phyloP scores from a whole-genome alignment of 2,113 vertebrate genomes.

The Syngnathoides biaculeatus region DNA sequence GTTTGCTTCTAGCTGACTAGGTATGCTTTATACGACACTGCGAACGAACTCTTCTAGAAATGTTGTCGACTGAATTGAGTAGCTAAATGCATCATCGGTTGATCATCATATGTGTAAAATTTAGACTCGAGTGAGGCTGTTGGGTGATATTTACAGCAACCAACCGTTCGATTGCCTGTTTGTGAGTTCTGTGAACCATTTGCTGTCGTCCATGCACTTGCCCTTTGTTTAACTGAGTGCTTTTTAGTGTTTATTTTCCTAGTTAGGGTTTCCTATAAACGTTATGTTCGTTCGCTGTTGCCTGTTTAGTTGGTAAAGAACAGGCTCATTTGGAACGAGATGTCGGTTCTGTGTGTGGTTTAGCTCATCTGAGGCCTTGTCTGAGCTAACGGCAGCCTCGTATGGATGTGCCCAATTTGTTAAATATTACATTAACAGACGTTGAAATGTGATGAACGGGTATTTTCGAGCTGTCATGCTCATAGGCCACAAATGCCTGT shows the following conservation, averaged over 20 bases:
- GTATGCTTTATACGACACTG: not conserved
- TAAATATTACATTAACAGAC: not conserved
- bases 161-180: not conserved
- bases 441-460: not conserved
- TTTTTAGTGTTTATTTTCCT: not conserved
- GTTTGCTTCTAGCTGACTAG: not conserved
- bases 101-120: not conserved
- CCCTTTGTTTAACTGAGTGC: constrained; percentile 45
- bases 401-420: not conserved
- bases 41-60: not conserved
- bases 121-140: rapidly evolving
- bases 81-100: not conserved
- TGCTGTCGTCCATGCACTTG: constrained; percentile 31
- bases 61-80: not conserved
- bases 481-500: constrained; percentile 39
- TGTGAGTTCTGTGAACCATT: not conserved
- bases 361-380: constrained; percentile 30
- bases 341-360: not conserved
- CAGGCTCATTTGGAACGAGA: not conserved
- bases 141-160: not conserved
- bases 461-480: not conserved
- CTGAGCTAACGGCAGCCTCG: not conserved
- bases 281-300: rapidly evolving
- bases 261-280: not conserved
- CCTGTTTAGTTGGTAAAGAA: not conserved